These are phyloP conservation scores for Ylistrum balloti DNA, from an alignment of 1,140 invertebrate genomes.

Conservation along the genomic window DNA sequence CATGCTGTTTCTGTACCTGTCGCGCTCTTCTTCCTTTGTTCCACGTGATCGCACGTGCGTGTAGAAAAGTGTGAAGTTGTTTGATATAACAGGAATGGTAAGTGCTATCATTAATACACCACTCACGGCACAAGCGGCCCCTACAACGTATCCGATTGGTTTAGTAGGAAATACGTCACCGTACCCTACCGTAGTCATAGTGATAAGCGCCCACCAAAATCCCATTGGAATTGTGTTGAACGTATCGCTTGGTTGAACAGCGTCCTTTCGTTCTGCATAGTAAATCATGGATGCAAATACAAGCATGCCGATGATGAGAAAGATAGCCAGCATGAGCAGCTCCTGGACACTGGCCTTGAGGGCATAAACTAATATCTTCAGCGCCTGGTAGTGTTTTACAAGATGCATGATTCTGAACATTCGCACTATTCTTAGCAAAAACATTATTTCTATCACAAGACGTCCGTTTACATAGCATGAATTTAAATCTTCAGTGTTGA, in stretches of 20 bases:
- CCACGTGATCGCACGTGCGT: slow-evolving; percentile 76
- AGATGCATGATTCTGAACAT: slow-evolving; percentile 81
- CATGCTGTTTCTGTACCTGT: slow-evolving; percentile 13
- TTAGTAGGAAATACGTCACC: slow-evolving; percentile 80
- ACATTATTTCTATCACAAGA: slow-evolving; percentile 78
- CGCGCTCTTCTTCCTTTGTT: slow-evolving; percentile 54
- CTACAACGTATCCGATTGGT: slow-evolving; percentile 84
- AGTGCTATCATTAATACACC: slow-evolving; percentile 78
- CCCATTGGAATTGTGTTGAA: slow-evolving; percentile 81
- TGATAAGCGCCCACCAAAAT: slow-evolving; percentile 85
- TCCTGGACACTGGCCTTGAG: slow-evolving; percentile 80
- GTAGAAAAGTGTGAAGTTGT: slow-evolving; percentile 81
- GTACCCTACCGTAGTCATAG: slow-evolving; percentile 85
- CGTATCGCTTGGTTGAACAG: slow-evolving; percentile 70
- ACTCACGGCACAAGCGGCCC: slow-evolving; percentile 76
- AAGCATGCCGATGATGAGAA: slow-evolving; percentile 97
- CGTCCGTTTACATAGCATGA: slow-evolving; percentile 77
- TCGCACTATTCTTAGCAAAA: slow-evolving; percentile 78
- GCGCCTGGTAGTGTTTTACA: slow-evolving; percentile 79
- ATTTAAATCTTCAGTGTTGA: slow-evolving; percentile 67
- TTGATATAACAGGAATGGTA: slow-evolving; percentile 80
- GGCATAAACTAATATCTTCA: slow-evolving; percentile 79
- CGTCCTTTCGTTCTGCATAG: slow-evolving; percentile 92
- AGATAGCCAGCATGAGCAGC: slow-evolving; percentile 92
- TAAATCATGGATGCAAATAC: slow-evolving; percentile 99